Evolutionary conservation across 2,797 vertebrate genomes (phyloP).

Genomic region (Ctenopoma kingsleyae): DNA sequence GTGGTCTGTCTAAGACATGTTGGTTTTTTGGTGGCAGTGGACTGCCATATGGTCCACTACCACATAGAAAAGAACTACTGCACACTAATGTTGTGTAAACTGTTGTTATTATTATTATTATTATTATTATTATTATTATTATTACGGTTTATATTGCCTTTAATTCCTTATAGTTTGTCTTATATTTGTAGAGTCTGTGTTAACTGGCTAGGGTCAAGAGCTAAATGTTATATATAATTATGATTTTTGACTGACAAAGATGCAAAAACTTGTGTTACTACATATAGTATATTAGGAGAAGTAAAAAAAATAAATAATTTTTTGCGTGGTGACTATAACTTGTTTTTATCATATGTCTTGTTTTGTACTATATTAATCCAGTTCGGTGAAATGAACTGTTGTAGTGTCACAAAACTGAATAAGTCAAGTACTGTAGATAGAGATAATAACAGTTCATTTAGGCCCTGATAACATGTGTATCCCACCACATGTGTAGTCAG

Average conservation of each 20-base stretch:
- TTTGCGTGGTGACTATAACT: conserved; percentile 5
- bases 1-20: conserved; percentile 57
- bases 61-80: background rate
- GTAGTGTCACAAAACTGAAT: conserved; percentile 4
- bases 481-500: background rate
- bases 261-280: background rate
- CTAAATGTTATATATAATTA: conserved; percentile 1
- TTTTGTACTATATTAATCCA: conserved; percentile 25
- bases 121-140: conserved; percentile 1
- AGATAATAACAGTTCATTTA: background rate
- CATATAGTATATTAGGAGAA: too few relatives aligned
- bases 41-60: background rate
- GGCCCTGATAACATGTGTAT: background rate
- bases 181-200: background rate
- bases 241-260: conserved; percentile 2
- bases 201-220: background rate
- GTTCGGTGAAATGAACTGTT: background rate
- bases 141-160: conserved; percentile 16
- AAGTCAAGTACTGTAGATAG: background rate
- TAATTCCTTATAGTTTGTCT: conserved; percentile 14
- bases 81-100: conserved; percentile 6
- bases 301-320: background rate
- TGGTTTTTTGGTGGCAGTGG: conserved; percentile 34
- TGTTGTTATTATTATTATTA: background rate
- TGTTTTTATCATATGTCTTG: conserved; percentile 27